Conservation (phyloP, 2,888 invertebrate genomes). For the Tiliacea citrago region DNA sequence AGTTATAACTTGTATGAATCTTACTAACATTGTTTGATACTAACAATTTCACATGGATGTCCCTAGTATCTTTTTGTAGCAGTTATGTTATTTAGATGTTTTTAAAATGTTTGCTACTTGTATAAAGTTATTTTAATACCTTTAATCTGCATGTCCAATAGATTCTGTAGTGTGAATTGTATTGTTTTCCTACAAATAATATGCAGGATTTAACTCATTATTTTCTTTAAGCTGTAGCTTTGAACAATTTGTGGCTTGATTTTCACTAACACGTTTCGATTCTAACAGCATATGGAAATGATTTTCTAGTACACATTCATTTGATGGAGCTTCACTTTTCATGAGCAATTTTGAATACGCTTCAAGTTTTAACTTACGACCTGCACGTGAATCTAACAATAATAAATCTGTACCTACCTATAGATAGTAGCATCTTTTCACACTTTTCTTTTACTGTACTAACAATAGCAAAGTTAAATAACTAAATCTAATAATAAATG, state of each 20-base stretch:
- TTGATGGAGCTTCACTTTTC: not conserved
- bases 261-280: not conserved
- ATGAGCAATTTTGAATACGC: not conserved
- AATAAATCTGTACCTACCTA: constrained; percentile 12
- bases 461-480: constrained; percentile 46
- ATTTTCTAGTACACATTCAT: not conserved
- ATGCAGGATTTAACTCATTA: not conserved
- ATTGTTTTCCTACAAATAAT: not conserved
- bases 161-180: not conserved
- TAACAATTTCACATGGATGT: not conserved
- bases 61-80: not conserved
- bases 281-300: not conserved
- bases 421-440: not conserved
- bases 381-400: not conserved
- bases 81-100: not conserved
- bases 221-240: not conserved
- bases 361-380: not conserved
- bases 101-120: not conserved
- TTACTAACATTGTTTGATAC: not conserved
- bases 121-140: not conserved
- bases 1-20: not conserved
- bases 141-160: not conserved
- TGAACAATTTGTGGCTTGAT: not conserved
- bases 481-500: constrained; percentile 66
- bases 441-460: constrained; percentile 29